phyloP scores from a whole-genome alignment of 2,113 vertebrate genomes.

The Smithornis capensis region DNA sequence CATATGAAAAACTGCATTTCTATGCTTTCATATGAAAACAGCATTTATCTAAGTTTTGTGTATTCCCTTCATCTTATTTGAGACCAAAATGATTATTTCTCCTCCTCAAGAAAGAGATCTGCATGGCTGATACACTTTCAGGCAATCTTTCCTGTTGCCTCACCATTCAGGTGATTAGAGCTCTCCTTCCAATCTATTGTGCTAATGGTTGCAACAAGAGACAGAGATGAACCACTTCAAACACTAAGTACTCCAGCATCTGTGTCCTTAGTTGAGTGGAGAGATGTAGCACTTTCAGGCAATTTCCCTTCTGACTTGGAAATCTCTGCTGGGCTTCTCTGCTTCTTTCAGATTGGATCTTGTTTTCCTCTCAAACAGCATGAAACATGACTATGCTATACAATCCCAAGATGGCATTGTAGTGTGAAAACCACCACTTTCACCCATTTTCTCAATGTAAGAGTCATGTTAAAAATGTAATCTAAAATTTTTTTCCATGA shows the following conservation, averaged over 20 bases:
- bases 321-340: background rate
- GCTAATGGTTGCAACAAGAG: background rate
- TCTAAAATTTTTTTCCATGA: background rate
- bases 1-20: background rate
- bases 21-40: background rate
- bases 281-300: background rate
- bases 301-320: background rate
- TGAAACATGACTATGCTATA: background rate
- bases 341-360: background rate
- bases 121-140: background rate
- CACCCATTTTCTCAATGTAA: background rate
- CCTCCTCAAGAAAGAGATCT: background rate
- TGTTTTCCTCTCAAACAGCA: background rate
- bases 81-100: background rate
- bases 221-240: background rate
- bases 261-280: background rate
- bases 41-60: background rate
- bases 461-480: background rate
- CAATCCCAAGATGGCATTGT: background rate
- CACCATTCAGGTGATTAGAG: rapidly evolving
- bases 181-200: background rate
- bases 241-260: background rate
- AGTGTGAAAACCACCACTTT: background rate
- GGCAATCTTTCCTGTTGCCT: background rate
- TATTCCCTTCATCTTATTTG: background rate